Evolutionary conservation across 1,140 invertebrate genomes (phyloP), one percentile per base, ranked within the genome.

Genomic region (Atopsyche davidsoni): DNA sequence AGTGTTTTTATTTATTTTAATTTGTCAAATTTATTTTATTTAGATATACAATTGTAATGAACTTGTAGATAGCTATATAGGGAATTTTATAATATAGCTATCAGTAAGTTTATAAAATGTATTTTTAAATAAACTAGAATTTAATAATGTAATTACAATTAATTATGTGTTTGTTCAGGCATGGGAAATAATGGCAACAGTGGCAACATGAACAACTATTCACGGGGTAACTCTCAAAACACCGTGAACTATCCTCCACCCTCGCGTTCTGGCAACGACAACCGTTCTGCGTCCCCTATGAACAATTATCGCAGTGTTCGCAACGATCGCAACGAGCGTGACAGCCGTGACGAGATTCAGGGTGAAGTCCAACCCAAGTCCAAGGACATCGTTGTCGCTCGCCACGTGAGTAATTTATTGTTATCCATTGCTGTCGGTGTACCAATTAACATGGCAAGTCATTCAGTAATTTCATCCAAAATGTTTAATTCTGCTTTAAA

Each of bases 301-400:
- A n/a, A n/a, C n/a, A n/a, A n/a, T n/a, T n/a, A n/a, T n/a, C n/a
- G n/a, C n/a, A n/a, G n/a, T n/a, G n/a, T n/a, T n/a, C 24, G 6
- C 24, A 28, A n/a, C n/a, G 6, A 28, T 6, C 24, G 24, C 24
- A 28, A 28, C 24, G n/a, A 6, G 6, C 6, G 6, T 6, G 24
- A 6, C 24, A n/a, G 24, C 24, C 24, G 24, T n/a, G 24, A n/a
- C 24, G 6, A 28, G 24, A n/a, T 28, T 35, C 45, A 34, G 6
- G 24, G 19, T 4, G 36, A 39, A 4, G 7, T 2, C 2, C 7
- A 16, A 4, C 10, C 11, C 36, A 39, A 39, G 36, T 16, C 36
- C 13, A 16, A 17, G 13, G 47, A 50, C 3, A 41, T 40, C 1
- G 21, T 41, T 41, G n/a, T 50, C 39, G 28, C 42, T 41, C 36